phyloP scores from a whole-genome alignment of 2,888 invertebrate species.

The Schizotus pectinicornis region DNA sequence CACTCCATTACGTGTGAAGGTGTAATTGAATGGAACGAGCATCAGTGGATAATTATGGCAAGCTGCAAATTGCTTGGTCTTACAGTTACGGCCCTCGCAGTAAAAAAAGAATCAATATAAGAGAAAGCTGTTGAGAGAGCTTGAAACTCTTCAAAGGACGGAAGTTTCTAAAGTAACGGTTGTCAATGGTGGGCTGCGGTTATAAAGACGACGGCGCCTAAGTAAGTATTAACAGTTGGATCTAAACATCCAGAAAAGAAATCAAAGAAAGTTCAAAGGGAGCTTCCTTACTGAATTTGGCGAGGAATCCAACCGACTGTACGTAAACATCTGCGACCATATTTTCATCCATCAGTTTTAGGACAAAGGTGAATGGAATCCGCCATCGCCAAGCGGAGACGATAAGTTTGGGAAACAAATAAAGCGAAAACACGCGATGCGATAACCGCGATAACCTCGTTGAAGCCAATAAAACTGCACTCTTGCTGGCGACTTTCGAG shows the following conservation, averaged over 20 bases:
- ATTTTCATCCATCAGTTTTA: not conserved
- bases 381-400: not conserved
- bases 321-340: not conserved
- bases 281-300: not conserved
- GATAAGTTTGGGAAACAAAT: slow-evolving; percentile 13
- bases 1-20: not conserved
- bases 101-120: too few species aligned
- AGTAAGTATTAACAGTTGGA: too few species aligned
- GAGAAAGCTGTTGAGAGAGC: too few species aligned
- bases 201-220: too few species aligned
- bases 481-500: not conserved
- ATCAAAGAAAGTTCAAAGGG: too few species aligned
- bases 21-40: not conserved
- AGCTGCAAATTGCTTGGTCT: too few species aligned
- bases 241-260: too few species aligned
- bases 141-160: too few species aligned
- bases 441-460: slow-evolving; percentile 18
- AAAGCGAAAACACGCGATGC: slow-evolving; percentile 14
- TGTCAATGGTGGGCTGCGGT: too few species aligned
- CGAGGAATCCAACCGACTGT: not conserved
- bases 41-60: not conserved
- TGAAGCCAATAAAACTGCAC: too few species aligned
- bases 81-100: too few species aligned
- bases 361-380: slow-evolving; percentile 18
- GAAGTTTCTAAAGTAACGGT: too few species aligned